Evolutionary conservation across 2,888 invertebrate species (phyloP), one percentile per base, ranked within the genome.

Genomic region (Hirudinaria manillensis): DNA sequence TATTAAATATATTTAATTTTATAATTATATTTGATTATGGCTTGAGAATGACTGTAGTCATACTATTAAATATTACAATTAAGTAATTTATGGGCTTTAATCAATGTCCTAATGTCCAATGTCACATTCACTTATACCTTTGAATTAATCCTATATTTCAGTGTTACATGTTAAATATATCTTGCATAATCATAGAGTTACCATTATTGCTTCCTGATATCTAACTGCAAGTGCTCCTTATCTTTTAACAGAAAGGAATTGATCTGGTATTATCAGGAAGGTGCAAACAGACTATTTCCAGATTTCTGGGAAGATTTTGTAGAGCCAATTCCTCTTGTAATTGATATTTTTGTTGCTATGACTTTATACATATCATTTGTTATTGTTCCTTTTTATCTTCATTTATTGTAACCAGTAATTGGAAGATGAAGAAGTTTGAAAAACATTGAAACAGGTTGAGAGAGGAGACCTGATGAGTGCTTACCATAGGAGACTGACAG

Each of bases 181-280:
- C 13, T 10, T 36, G 10, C 4, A 36, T 16, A 45, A 16, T 45
- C 45, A 45, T 45, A 1, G 13, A 6, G 45, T 45, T 45, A 45
- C 16, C 45, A 16, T 45, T 1, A 45, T 1, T 16, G 10, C 45
- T 45, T 45, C 45, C 16, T 36, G 36, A 6, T 45, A 45, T 45
- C 45, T 45, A 45, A 45, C 45, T 45, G 16, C 13, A 45, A 45
- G 45, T 45, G 45, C 10, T 45, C 13, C 45, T 45, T 36, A 10
- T 10, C 6, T 13, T 45, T 34, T n/a, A 32, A n/a, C 78, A 83
- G 84, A 71, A 76, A 80, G 55, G 84, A 84, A 72, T 74, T 83
- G 68, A 56, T 81, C 45, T 84, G 83, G 83, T 82, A 82, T 73
- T 83, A 83, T 76, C 83, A 84, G 75, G 82, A 82, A 56, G 83